These are phyloP conservation scores for Parus major DNA, from an alignment of 2,113 vertebrate species.

Conservation along the genomic window DNA sequence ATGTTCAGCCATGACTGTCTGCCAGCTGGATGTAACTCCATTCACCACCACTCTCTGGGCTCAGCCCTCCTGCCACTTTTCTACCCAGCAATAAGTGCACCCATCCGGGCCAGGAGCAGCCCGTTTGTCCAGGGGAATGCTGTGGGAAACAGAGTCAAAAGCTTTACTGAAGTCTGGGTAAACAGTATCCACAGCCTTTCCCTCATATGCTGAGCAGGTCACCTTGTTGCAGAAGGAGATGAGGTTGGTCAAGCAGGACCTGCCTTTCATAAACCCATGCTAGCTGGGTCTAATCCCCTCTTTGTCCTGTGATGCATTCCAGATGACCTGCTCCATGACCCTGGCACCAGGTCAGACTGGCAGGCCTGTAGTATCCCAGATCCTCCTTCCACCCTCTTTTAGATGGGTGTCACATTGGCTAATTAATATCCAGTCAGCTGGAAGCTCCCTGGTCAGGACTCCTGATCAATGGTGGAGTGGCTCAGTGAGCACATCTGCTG, in stretches of 20 bases:
- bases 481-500: not conserved
- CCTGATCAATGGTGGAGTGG: not conserved
- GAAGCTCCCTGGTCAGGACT: not conserved
- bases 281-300: not conserved
- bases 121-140: not conserved
- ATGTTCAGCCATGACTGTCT: not conserved
- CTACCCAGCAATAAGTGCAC: not conserved
- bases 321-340: not conserved
- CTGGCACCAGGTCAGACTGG: not conserved
- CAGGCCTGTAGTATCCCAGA: not conserved
- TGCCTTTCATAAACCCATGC: not conserved
- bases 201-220: not conserved
- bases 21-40: not conserved
- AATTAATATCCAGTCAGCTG: not conserved
- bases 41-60: too few relatives aligned
- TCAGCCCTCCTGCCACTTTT: not conserved
- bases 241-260: not conserved
- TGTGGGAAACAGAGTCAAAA: not conserved
- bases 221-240: not conserved
- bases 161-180: not conserved
- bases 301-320: not conserved
- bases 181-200: not conserved
- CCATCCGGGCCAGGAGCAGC: not conserved
- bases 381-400: not conserved
- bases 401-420: not conserved